Conservation (phyloP, 2,113 vertebrate species). For the Vulpes ferrilata region DNA sequence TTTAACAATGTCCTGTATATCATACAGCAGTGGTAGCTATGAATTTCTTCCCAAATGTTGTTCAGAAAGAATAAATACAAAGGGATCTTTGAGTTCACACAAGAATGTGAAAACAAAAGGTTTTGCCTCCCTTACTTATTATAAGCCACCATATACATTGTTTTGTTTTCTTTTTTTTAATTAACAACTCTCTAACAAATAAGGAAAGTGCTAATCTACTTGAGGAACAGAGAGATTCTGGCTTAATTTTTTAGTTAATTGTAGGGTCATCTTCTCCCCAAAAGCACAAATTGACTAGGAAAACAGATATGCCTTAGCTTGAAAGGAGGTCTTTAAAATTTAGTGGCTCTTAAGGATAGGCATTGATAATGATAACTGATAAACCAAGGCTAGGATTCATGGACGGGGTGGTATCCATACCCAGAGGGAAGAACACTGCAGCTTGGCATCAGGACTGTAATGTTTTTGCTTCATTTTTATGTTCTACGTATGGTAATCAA, state of each 20-base stretch:
- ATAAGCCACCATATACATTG: background rate
- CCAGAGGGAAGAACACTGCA: background rate
- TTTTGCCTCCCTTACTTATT: background rate
- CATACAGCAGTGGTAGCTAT: background rate
- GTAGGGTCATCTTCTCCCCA: background rate
- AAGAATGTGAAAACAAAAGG: background rate
- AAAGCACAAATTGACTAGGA: background rate
- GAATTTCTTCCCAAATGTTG: background rate
- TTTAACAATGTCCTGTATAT: background rate
- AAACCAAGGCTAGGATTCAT: background rate
- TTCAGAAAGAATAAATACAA: background rate
- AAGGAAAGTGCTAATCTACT: background rate
- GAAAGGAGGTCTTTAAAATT: background rate
- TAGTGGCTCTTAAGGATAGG: background rate
- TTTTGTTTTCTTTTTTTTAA: background rate
- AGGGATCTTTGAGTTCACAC: background rate
- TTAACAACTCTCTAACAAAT: background rate
- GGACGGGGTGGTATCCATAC: background rate
- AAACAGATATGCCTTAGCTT: background rate
- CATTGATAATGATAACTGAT: background rate
- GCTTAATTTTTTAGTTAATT: constrained; percentile 4
- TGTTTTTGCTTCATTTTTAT: constrained; percentile 61
- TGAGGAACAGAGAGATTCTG: background rate
- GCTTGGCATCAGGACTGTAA: background rate
- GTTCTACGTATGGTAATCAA: constrained; percentile 46